Evolutionary conservation across 2,888 invertebrate genomes (phyloP).

Genomic region (Epirrhoe tristata): DNA sequence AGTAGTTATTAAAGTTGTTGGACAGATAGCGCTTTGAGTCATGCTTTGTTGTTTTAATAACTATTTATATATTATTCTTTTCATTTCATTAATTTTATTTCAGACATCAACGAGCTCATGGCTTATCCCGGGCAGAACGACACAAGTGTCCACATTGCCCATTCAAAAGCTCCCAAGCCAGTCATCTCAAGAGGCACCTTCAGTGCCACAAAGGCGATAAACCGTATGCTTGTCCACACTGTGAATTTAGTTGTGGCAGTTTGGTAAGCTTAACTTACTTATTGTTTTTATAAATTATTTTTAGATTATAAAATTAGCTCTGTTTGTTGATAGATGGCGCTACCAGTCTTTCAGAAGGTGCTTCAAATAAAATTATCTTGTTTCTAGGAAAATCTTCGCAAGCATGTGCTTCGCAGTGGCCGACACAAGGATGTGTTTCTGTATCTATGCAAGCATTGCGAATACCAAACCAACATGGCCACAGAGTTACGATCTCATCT

Average conservation of each 20-base stretch:
- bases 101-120: conserved; percentile 87
- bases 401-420: conserved; percentile 92
- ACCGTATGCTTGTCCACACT: conserved; percentile 94
- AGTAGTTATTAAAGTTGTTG: not conserved
- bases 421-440: conserved; percentile 91
- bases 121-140: conserved; percentile 69
- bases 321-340: conserved; percentile 31
- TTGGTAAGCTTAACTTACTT: conserved; percentile 57
- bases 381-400: conserved; percentile 92
- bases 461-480: conserved; percentile 86
- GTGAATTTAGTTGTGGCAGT: conserved; percentile 91
- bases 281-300: not conserved
- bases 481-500: conserved; percentile 89
- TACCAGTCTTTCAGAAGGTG: not conserved
- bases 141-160: conserved; percentile 88
- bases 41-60: too few relatives aligned
- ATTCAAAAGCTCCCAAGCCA: conserved; percentile 88
- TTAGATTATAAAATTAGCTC: not conserved
- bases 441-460: conserved; percentile 91
- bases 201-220: conserved; percentile 92
- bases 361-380: not conserved
- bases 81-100: conserved; percentile 21
- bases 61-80: conserved; percentile 2
- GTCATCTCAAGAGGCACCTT: conserved; percentile 92
- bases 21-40: conserved; percentile 52